phyloP scores from a whole-genome alignment of 1,140 invertebrate genomes.

The Zaprionus inermis region DNA sequence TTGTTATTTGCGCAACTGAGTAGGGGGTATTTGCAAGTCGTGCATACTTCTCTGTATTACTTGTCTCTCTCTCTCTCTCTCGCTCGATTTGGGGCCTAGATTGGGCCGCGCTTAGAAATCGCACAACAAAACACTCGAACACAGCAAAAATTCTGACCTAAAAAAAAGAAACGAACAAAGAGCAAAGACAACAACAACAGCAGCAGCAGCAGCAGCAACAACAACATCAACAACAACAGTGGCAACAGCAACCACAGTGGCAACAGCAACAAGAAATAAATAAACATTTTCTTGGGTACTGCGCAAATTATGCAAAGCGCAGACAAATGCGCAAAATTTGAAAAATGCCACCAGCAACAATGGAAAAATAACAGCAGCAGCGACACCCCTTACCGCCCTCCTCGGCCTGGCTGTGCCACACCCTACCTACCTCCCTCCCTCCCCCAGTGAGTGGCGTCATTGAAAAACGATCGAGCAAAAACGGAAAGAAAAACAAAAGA shows the following conservation, averaged over 20 bases:
- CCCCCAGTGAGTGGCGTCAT: background rate
- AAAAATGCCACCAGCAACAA: constrained; percentile 69
- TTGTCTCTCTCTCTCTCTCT: constrained; percentile 10
- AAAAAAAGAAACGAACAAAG: constrained; percentile 38
- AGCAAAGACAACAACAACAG: constrained; percentile 38
- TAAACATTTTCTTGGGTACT: constrained; percentile 42
- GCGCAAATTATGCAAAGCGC: constrained; percentile 76
- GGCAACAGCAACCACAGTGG: constrained; percentile 27
- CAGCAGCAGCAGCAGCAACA: constrained; percentile 15
- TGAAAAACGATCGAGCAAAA: background rate
- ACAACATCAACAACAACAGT: constrained; percentile 33
- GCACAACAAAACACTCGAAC: constrained; percentile 64
- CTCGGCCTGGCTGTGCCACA: constrained; percentile 38
- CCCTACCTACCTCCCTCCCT: too few relatives aligned
- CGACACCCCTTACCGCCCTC: too few relatives aligned
- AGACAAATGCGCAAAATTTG: constrained; percentile 80
- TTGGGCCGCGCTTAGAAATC: constrained; percentile 54
- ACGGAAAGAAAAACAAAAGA: too few relatives aligned
- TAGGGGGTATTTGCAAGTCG: background rate
- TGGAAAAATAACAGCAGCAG: too few relatives aligned
- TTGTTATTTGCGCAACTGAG: too few relatives aligned
- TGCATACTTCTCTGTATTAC: constrained; percentile 69
- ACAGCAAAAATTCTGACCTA: constrained; percentile 49
- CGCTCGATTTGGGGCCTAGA: constrained; percentile 20
- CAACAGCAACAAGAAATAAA: constrained; percentile 47